phyloP scores from a whole-genome alignment of 2,797 vertebrate genomes.

The Otolemur crassicaudatus region DNA sequence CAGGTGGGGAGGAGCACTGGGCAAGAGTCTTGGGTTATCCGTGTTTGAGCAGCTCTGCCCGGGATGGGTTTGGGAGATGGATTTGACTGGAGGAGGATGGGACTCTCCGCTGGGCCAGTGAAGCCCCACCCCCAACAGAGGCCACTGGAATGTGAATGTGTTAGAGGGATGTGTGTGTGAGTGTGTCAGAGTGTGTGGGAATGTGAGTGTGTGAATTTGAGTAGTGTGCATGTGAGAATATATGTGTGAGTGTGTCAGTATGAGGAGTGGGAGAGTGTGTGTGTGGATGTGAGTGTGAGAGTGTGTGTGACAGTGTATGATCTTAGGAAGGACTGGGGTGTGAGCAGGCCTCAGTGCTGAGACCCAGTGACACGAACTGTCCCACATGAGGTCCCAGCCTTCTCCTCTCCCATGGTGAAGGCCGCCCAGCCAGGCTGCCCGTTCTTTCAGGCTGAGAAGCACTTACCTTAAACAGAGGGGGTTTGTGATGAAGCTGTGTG shows the following conservation, averaged over 20 bases:
- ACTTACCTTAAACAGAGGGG: too few relatives aligned
- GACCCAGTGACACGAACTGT: not conserved
- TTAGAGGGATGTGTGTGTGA: not conserved
- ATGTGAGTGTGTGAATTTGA: too few relatives aligned
- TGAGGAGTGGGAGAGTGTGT: too few relatives aligned
- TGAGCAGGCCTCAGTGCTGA: accelerated
- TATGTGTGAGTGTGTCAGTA: too few relatives aligned
- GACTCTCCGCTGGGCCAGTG: not conserved
- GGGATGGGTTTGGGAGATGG: not conserved
- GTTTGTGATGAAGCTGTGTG: accelerated
- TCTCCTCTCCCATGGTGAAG: accelerated
- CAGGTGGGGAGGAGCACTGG: not conserved
- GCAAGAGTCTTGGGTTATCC: not conserved
- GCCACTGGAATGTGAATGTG: not conserved
- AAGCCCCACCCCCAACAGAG: not conserved
- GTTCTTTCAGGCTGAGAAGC: not conserved
- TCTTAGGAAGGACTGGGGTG: not conserved
- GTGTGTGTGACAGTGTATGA: too few relatives aligned
- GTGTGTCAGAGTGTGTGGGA: not conserved
- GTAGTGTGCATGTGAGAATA: too few relatives aligned
- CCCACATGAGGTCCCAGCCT: accelerated
- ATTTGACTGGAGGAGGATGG: not conserved
- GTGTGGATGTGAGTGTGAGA: too few relatives aligned
- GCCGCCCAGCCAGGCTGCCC: not conserved
- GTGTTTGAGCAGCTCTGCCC: not conserved